These are phyloP conservation scores for Corythornis cristatus DNA, from an alignment of 2,113 vertebrate genomes.

Conservation along the genomic window DNA sequence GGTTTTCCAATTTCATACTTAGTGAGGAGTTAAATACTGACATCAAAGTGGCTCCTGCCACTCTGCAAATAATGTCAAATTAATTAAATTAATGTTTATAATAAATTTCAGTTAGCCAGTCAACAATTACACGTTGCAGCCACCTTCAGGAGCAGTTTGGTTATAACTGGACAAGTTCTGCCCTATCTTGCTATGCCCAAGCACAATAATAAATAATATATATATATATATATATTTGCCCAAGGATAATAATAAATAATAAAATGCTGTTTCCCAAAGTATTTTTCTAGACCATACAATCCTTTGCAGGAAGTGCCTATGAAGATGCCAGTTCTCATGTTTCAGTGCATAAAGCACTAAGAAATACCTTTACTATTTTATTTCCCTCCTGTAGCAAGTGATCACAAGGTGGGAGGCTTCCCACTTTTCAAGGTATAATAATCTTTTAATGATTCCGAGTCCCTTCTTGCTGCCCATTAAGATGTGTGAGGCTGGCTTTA, in stretches of 20 bases:
- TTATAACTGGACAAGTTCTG: neutral
- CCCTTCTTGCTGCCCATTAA: neutral
- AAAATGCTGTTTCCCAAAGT: neutral
- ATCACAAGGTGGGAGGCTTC: constrained; percentile 49
- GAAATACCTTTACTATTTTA: neutral
- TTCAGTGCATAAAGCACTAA: neutral
- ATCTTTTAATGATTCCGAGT: neutral
- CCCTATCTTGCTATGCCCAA: neutral
- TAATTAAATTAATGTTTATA: neutral
- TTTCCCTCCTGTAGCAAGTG: neutral
- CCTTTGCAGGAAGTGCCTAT: neutral
- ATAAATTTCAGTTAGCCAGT: neutral
- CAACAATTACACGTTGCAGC: neutral
- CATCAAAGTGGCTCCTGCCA: neutral
- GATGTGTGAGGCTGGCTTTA: neutral
- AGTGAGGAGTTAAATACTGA: neutral
- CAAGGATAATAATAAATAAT: too few species aligned
- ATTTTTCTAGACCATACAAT: neutral
- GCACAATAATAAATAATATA: too few species aligned
- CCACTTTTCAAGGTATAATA: neutral
- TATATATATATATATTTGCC: too few species aligned
- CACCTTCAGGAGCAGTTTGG: neutral
- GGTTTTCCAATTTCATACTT: neutral
- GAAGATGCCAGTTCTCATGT: neutral
- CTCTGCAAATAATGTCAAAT: neutral